Base-by-base conservation (phyloP, 2,797 vertebrate species). In the Balearica regulorum region DNA sequence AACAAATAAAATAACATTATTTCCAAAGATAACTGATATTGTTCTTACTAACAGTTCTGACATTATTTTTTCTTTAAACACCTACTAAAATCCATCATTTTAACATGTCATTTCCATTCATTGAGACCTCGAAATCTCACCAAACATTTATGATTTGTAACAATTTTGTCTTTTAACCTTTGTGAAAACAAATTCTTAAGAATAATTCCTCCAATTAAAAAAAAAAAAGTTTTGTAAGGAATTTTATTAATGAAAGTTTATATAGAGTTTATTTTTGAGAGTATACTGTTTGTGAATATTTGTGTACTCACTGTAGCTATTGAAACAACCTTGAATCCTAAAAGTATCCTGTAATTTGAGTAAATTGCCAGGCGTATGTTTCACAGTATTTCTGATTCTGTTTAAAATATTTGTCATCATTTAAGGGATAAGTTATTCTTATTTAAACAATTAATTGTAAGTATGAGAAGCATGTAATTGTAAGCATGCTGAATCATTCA, bases 221-320 rank as follows among this genome's bases (percentile, higher is more conserved):
- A 33, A 75, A 22, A 21, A 15, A 28, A 8, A 16, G 0, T 53
- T 84, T 51, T 53, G 0, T 3, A 51, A 25, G 5, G 3, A 60
- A 26, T 79, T 85, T 60, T 79, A 64, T 44, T 7, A 49, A 54
- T 51, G 13, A 49, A 78, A 71, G 13, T 37, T 33, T 51, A 29
- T 33, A 51, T 22, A 11, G 20, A 7, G 5, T 13, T 65, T 57
- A 31, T 61, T 81, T 75, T 46, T 87, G 16, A 49, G 22, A 55
- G 25, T 2, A 0, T 11, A 22, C 1, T 55, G 2, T 39, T 85
- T 5, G 0, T 28, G 39, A 44, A 33, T 70, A 83, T 43, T 85
- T 83, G 43, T 5, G 28, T 37, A 46, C 19, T 57, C 43, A 65
- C 22, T 65, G 44, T 79, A 29, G 76, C 7, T 48, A 33, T 19